These are phyloP conservation scores for Montipora foliosa DNA, from an alignment of 64 coral and sea anemone genomes.

Conservation along the genomic window DNA sequence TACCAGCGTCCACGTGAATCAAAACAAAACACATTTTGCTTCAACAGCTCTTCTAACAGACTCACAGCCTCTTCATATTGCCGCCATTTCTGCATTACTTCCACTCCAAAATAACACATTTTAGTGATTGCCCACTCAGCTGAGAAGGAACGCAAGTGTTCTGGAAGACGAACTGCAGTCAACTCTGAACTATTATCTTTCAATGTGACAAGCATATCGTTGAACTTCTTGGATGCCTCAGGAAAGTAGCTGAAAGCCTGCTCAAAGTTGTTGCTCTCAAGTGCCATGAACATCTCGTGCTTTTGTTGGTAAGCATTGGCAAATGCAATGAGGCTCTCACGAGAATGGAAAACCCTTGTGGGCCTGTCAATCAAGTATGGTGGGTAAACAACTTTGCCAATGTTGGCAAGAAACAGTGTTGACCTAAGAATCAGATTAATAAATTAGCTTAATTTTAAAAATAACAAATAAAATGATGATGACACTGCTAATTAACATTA, in stretches of 20 bases:
- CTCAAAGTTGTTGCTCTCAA: slow-evolving; percentile 74
- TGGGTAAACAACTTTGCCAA: slow-evolving; percentile 76
- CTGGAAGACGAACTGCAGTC: slow-evolving; percentile 35
- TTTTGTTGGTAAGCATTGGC: slow-evolving; percentile 78
- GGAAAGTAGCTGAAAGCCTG: slow-evolving; percentile 75
- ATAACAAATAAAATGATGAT: not conserved
- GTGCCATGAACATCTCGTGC: slow-evolving; percentile 76
- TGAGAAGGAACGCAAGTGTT: slow-evolving; percentile 88
- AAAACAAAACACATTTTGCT: slow-evolving; percentile 81
- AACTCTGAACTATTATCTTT: not conserved
- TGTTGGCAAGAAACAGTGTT: slow-evolving; percentile 78
- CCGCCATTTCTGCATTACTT: slow-evolving; percentile 92
- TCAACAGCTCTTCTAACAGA: slow-evolving; percentile 68
- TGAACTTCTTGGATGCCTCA: slow-evolving; percentile 63
- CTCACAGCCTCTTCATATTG: slow-evolving; percentile 84
- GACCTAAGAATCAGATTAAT: slow-evolving; percentile 55
- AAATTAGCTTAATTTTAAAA: not conserved
- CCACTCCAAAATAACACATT: slow-evolving; percentile 96
- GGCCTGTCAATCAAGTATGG: slow-evolving; percentile 73
- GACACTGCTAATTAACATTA: no score
- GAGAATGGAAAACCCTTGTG: slow-evolving; percentile 63
- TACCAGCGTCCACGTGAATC: slow-evolving; percentile 92
- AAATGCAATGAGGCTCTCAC: slow-evolving; percentile 76
- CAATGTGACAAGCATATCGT: slow-evolving; percentile 39
- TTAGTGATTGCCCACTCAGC: slow-evolving; percentile 87